Conservation (phyloP, 2,888 invertebrate genomes). For the Amiota minor region DNA sequence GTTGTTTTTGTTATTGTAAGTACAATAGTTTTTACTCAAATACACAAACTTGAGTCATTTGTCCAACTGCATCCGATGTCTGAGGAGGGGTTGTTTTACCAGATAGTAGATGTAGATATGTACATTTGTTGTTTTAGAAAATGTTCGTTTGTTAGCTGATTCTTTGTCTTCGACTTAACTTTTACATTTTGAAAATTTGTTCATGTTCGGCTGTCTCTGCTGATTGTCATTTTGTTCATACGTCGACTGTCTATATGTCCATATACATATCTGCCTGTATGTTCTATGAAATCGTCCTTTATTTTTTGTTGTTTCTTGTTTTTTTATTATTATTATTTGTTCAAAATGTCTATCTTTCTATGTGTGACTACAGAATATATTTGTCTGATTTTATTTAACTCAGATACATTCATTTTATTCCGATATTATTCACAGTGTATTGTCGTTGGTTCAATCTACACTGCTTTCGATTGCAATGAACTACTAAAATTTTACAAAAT, state of each 20-base stretch:
- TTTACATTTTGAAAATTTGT: constrained; percentile 69
- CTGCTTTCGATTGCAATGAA: too few relatives aligned
- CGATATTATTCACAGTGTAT: too few relatives aligned
- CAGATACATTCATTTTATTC: too few relatives aligned
- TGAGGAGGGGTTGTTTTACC: neutral
- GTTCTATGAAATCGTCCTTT: neutral
- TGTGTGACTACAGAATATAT: neutral
- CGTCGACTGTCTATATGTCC: neutral
- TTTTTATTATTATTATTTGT: constrained; percentile 5
- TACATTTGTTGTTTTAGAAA: neutral
- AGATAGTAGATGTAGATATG: neutral
- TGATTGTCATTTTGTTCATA: constrained; percentile 41
- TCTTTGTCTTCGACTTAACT: constrained; percentile 46
- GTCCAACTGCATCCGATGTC: constrained; percentile 9
- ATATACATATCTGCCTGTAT: neutral
- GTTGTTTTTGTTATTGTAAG: constrained; percentile 10
- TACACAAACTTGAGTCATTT: constrained; percentile 22
- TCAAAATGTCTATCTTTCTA: constrained; percentile 14
- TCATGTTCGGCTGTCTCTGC: constrained; percentile 66
- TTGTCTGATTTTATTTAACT: neutral
- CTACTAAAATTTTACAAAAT: too few relatives aligned
- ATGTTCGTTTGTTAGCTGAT: constrained; percentile 13
- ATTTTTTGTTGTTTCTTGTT: too few relatives aligned
- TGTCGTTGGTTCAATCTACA: too few relatives aligned
- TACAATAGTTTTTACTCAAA: neutral